phyloP scores from a whole-genome alignment of 64 coral and sea anemone genomes.

The Actinia tenebrosa region DNA sequence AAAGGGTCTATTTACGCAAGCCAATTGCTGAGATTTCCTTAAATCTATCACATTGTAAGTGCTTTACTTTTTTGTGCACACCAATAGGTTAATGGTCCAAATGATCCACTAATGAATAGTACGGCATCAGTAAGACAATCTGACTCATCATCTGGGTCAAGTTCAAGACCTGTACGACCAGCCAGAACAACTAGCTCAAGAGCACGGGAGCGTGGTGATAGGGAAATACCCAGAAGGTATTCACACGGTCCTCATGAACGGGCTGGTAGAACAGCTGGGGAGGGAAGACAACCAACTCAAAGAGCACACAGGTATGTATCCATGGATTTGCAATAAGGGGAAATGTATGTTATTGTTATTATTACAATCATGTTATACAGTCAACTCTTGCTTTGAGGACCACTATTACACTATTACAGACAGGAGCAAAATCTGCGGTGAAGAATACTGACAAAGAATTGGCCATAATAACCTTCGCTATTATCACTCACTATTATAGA shows the following conservation, averaged over 20 bases:
- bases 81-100: conserved; percentile 75
- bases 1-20: too few species aligned
- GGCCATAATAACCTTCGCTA: too few species aligned
- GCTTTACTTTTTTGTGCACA: background rate
- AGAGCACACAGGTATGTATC: conserved; percentile 9
- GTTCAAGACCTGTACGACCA: conserved; percentile 46
- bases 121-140: conserved; percentile 40
- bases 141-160: conserved; percentile 35
- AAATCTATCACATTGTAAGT: too few species aligned
- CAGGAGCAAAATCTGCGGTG: too few species aligned
- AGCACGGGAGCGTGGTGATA: conserved; percentile 49
- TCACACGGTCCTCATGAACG: conserved; percentile 66
- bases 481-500: too few species aligned
- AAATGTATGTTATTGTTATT: too few species aligned
- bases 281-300: background rate
- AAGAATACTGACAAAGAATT: too few species aligned
- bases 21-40: too few species aligned
- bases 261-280: background rate
- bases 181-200: conserved; percentile 42
- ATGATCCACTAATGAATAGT: conserved; percentile 81
- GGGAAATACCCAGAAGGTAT: conserved; percentile 74
- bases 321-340: too few species aligned
- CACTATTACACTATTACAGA: too few species aligned
- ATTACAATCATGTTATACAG: background rate
- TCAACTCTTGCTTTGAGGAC: background rate